Evolutionary conservation across 2,797 vertebrate genomes (phyloP).

Genomic region (Dermochelys coriacea): DNA sequence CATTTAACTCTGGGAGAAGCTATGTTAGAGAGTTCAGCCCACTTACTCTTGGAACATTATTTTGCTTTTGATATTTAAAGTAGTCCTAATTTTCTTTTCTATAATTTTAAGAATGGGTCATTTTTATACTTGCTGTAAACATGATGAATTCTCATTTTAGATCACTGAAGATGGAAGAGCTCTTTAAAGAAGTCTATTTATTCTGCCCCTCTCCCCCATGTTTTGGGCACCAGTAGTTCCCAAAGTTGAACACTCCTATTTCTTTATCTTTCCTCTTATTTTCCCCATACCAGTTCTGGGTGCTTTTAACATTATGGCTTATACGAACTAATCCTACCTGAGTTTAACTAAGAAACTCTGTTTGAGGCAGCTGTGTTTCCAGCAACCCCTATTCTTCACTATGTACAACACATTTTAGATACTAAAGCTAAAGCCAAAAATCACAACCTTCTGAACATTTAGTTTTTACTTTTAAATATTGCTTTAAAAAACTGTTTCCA

Average conservation of each 20-base stretch:
- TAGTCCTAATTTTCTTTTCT: neutral
- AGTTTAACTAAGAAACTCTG: neutral
- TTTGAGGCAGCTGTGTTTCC: neutral
- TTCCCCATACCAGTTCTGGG: neutral
- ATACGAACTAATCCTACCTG: neutral
- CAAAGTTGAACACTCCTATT: neutral
- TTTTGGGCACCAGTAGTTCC: neutral
- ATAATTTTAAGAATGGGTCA: neutral
- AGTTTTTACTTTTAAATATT: neutral
- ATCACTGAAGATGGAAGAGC: neutral
- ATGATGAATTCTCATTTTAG: neutral
- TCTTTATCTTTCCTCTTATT: neutral
- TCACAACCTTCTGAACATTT: neutral
- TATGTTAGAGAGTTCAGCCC: constrained; percentile 4
- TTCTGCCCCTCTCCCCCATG: neutral
- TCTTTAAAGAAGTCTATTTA: neutral
- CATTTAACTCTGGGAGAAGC: constrained; percentile 6
- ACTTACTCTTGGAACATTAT: constrained; percentile 19
- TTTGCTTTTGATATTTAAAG: constrained; percentile 5
- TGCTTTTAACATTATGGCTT: neutral
- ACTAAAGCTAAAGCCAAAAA: neutral
- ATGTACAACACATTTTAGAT: neutral
- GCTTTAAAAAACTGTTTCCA: neutral
- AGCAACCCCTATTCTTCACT: neutral
- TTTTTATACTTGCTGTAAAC: neutral